Base-by-base conservation (phyloP, 2,797 vertebrate species). In the Acrocephalus scirpaceus region DNA sequence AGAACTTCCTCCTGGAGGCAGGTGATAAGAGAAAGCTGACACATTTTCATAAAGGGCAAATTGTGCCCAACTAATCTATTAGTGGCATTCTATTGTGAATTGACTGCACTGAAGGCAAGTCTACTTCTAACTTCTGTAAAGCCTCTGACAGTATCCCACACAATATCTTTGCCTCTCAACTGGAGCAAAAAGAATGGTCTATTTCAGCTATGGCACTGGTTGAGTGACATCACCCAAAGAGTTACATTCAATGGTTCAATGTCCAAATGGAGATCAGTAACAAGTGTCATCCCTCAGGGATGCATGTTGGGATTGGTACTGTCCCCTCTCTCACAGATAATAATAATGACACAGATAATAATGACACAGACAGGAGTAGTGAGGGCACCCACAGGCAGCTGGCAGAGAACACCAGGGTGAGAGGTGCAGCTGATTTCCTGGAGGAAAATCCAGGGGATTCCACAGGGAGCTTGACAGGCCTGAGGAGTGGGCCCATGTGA, bases 221-320 rank as follows among this genome's bases (percentile, higher is more conserved):
- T 42, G 29, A 61, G 58, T 40, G 9, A 54, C 9, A 16, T 12
- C 34, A 83, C 10, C 5, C 7, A 21, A 65, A 72, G 26, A 61
- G 29, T 6, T 50, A 38, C 8, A n/a, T 22, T 62, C 36, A 81
- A 27, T 9, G 2, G 18, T 22, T 93, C 32, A 32, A 16, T 2
- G 3, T 27, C 30, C 19, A 57, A 61, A 73, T 7, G 18, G 26
- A 45, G 6, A 70, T 51, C 4, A 40, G 25, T 21, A 85, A 54
- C 3, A 67, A 69, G 10, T 10, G 19, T 10, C 42, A 30, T 36
- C 27, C 23, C 44, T 38, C 45, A 60, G 3, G 13, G 18, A 12
- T 29, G 1, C 0, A 0, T 29, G 34, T 0, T 21, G 7, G 21
- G 11, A 76, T 7, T 3, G 1, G 4, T 18, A 40, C 7, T 44